Evolutionary conservation across 1,140 invertebrate genomes (phyloP), one percentile per base, ranked within the genome.

Genomic region (Odontomachus brunneus): DNA sequence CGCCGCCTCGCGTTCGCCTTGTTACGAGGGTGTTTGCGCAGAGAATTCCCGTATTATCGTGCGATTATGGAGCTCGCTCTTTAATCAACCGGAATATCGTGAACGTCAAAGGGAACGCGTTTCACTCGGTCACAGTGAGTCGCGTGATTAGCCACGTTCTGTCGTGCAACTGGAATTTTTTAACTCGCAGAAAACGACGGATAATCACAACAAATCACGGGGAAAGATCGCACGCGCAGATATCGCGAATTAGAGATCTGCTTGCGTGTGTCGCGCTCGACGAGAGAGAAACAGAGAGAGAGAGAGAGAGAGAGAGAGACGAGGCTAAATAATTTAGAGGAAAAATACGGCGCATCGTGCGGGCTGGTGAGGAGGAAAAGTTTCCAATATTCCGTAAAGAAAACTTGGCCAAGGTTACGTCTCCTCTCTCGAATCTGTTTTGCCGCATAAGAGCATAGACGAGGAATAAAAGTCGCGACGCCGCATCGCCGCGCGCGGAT

Each of bases 381-480:
- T 71, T 80, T 80, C 75, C 75, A 80, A 80, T 80, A 80, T 80
- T 71, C 65, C 75, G 53, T 69, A 51, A 26, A 49, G 26, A n/a
- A 51, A 80, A 80, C 75, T 80, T 80, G 75, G 75, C 75, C 75
- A 80, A 80, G 75, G 75, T 80, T 80, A 65, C 67, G 38, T 7
- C 9, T 80, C 49, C 75, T 80, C 75, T 65, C 19, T 12, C 66
- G 24, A 53, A 65, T 80, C 55, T 80, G 65, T 80, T 80, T 80
- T 80, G 65, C 33, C 65, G 33, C 53, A 69, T 51, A 80, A n/a
- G 22, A 69, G 22, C 33, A 51, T 69, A 78, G 65, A 80, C 65
- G 66, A 57, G 51, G 75, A 80, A 80, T 63, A 80, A 80, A 80
- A 80, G 75, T 49, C 14, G 14, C 26, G 33, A 44, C 65, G 51